A percentile compares a stretch with the other conserved stretches of the same genome.
Evolutionary conservation across 1,140 invertebrate species (phyloP).

Genomic region (Drosophila triauraria): DNA sequence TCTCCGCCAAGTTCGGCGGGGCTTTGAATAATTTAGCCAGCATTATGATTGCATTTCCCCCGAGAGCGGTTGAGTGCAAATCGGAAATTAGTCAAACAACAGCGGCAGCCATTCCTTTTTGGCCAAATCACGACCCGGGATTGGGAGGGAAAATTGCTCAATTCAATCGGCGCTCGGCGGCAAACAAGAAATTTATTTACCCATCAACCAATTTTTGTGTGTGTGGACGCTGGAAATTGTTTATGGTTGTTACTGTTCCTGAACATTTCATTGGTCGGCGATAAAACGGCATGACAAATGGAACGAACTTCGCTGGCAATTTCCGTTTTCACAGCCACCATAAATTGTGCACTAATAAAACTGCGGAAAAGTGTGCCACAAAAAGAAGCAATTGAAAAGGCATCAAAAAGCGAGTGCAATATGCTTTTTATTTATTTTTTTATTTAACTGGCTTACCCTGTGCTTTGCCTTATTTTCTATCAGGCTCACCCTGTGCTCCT

Average conservation of each 20-base stretch:
- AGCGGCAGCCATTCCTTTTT: constrained; percentile 1
- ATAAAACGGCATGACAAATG: constrained; percentile 44
- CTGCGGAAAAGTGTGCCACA: constrained; percentile 30
- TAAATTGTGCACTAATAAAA: constrained; percentile 50
- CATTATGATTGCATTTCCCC: constrained; percentile 40
- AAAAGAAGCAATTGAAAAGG: constrained; percentile 33
- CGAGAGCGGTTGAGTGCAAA: constrained; percentile 14
- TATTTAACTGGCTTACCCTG: background rate
- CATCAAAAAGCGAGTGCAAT: constrained; percentile 44
- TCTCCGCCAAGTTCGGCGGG: constrained; percentile 13
- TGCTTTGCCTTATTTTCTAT: too few relatives aligned
- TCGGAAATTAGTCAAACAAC: constrained; percentile 34
- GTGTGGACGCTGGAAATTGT: constrained; percentile 21
- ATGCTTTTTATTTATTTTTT: constrained; percentile 1
- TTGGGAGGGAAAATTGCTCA: constrained; percentile 4
- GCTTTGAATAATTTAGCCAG: constrained; percentile 43
- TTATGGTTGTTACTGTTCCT: constrained; percentile 27
- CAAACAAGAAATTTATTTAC: constrained; percentile 35
- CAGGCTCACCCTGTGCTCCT: background rate
- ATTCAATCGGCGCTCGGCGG: constrained; percentile 20
- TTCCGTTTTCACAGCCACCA: constrained; percentile 30
- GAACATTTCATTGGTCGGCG: constrained; percentile 27
- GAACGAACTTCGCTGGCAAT: constrained; percentile 38
- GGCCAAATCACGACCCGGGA: constrained; percentile 27
- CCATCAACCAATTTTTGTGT: constrained; percentile 27